Conservation (phyloP, 2,113 vertebrate genomes). For the Egretta garzetta region DNA sequence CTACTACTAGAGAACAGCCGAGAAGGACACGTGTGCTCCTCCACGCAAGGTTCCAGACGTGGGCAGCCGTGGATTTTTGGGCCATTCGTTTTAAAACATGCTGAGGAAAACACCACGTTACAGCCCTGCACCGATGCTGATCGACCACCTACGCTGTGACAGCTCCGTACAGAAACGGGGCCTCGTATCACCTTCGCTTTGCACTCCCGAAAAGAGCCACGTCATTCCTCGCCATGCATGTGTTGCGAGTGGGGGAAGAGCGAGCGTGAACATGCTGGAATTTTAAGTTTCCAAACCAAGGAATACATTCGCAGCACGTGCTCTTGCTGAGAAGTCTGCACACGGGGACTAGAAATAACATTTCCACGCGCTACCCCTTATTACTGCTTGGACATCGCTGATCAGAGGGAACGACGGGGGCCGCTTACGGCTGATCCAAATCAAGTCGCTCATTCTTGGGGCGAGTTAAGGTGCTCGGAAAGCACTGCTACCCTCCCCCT, state of each 20-base stretch:
- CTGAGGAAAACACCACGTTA: neutral
- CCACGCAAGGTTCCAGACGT: neutral
- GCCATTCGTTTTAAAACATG: neutral
- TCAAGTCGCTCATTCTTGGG: fast-evolving
- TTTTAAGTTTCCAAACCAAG: neutral
- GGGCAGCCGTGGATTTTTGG: neutral
- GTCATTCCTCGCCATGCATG: neutral
- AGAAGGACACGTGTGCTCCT: neutral
- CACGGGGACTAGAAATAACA: neutral
- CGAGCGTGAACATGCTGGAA: neutral
- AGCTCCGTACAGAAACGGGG: neutral
- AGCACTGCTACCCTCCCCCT: neutral
- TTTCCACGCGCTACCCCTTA: neutral
- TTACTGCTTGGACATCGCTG: neutral
- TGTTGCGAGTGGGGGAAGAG: neutral
- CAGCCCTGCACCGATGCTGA: neutral
- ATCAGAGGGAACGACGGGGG: fast-evolving
- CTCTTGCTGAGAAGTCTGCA: neutral
- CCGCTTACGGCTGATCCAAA: neutral
- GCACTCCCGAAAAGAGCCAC: neutral
- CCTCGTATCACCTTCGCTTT: neutral
- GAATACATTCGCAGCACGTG: neutral
- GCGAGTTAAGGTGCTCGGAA: fast-evolving
- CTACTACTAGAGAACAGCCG: neutral
- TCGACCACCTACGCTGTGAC: neutral